phyloP scores from a whole-genome alignment of 2,797 vertebrate genomes.

The Merluccius polli region DNA sequence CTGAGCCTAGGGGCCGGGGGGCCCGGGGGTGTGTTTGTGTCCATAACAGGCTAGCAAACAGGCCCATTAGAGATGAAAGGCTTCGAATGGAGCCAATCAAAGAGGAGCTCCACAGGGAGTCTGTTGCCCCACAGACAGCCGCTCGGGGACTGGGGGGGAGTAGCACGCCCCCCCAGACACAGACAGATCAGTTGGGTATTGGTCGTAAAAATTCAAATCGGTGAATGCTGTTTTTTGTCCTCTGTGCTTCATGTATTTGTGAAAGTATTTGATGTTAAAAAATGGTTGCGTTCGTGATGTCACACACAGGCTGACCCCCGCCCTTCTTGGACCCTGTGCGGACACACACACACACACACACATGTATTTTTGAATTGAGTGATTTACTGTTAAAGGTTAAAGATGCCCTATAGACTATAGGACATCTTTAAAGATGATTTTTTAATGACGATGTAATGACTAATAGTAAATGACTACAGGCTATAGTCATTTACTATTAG shows the following conservation, averaged over 20 bases:
- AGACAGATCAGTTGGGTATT: not conserved
- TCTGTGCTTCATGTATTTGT: not conserved
- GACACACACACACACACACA: not conserved
- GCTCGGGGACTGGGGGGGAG: conserved; percentile 35
- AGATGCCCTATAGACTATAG: too few species aligned
- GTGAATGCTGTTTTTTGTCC: not conserved
- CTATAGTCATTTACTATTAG: too few species aligned
- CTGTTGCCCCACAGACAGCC: conserved; percentile 55
- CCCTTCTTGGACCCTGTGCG: not conserved
- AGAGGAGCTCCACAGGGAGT: conserved; percentile 54
- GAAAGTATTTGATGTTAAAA: not conserved
- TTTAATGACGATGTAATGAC: too few species aligned
- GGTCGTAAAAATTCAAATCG: not conserved
- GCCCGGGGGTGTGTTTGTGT: conserved; percentile 57
- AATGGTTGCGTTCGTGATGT: not conserved
- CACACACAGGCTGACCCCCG: not conserved
- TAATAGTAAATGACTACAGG: too few species aligned
- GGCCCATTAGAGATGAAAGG: conserved; percentile 80
- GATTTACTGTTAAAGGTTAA: not conserved
- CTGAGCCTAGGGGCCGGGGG: conserved; percentile 1
- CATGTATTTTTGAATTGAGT: not conserved
- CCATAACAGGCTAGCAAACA: conserved; percentile 78
- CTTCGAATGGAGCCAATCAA: conserved; percentile 70
- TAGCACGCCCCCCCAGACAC: conserved; percentile 5
- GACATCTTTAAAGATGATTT: too few species aligned